Evolutionary conservation across 2,113 vertebrate species (phyloP).

Genomic region (Psammodynastes pulverulentus): DNA sequence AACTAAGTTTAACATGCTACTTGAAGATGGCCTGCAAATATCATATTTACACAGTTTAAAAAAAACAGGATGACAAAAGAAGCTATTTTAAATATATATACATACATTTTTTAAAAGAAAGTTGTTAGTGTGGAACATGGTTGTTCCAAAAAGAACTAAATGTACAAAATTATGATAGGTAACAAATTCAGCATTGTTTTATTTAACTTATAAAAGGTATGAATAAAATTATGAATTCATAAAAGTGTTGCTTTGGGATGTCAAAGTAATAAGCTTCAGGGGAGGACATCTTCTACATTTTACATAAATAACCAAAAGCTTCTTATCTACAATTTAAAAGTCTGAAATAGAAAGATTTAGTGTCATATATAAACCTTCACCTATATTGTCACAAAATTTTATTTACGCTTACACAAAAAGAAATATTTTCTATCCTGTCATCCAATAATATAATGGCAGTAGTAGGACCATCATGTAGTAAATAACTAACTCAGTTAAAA

Average conservation of each 20-base stretch:
- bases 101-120: neutral
- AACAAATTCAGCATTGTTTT: slow-evolving; percentile 46
- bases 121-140: neutral
- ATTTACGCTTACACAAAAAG: neutral
- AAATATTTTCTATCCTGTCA: neutral
- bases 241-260: slow-evolving; percentile 50
- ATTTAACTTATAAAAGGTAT: slow-evolving; percentile 38
- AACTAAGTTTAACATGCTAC: neutral
- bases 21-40: slow-evolving; percentile 22
- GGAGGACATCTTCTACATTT: slow-evolving; percentile 41
- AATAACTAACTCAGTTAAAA: neutral
- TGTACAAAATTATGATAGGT: slow-evolving; percentile 1
- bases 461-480: neutral
- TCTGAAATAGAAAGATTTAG: neutral
- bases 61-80: neutral
- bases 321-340: slow-evolving; percentile 5
- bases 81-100: neutral
- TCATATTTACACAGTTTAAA: neutral
- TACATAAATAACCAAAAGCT: neutral
- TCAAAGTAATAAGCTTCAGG: slow-evolving; percentile 37
- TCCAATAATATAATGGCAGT: neutral
- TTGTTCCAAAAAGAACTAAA: neutral
- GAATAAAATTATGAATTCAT: slow-evolving; percentile 45
- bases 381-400: neutral
- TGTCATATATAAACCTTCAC: neutral